These are phyloP conservation scores for Hydroisotoma schaefferi DNA, from an alignment of 2,888 invertebrate species.

Conservation along the genomic window DNA sequence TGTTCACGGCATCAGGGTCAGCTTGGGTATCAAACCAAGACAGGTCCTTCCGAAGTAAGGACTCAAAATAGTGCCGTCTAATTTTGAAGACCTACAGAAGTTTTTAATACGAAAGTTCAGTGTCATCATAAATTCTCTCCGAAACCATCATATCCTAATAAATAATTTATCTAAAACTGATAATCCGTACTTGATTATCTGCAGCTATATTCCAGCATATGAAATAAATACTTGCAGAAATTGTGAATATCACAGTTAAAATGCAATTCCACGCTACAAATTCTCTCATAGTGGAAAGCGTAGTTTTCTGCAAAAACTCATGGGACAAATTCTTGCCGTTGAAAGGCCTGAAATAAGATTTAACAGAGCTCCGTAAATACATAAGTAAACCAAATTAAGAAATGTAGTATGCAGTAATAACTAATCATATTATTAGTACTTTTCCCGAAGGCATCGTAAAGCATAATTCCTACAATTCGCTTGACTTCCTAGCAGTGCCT, in stretches of 20 bases:
- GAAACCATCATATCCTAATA: not conserved
- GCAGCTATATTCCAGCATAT: conserved; percentile 33
- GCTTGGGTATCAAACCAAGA: conserved; percentile 29
- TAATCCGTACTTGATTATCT: conserved; percentile 22
- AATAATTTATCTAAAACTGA: not conserved
- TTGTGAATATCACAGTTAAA: conserved; percentile 9
- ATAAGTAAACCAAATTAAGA: not conserved
- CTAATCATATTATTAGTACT: not conserved
- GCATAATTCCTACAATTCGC: not conserved
- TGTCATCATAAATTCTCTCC: too few relatives aligned
- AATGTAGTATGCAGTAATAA: not conserved
- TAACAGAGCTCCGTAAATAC: not conserved
- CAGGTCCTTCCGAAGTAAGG: conserved; percentile 33
- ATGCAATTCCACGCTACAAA: conserved; percentile 4
- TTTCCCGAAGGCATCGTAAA: not conserved
- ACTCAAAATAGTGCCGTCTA: conserved; percentile 24
- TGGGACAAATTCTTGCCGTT: not conserved
- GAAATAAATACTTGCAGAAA: conserved; percentile 27
- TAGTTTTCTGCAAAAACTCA: not conserved
- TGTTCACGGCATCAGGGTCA: conserved; percentile 27
- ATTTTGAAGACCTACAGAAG: conserved; percentile 5
- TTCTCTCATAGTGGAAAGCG: not conserved
- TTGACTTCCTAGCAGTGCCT: not conserved
- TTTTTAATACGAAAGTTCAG: not conserved
- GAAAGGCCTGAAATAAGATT: not conserved